These are phyloP conservation scores for Xestia rhomboidea DNA, from an alignment of 2,888 invertebrate species.

Conservation along the genomic window DNA sequence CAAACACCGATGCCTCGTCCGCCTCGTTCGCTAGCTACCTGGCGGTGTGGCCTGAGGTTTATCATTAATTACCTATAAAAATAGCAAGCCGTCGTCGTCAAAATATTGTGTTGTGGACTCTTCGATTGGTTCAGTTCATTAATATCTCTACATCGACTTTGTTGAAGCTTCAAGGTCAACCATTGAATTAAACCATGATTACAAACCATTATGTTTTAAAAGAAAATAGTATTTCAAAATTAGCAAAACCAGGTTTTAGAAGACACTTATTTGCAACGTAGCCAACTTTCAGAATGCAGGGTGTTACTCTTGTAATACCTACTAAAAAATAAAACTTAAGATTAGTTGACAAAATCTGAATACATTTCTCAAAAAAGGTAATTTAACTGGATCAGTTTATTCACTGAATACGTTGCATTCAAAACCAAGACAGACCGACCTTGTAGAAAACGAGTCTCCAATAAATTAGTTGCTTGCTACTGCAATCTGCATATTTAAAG, in stretches of 20 bases:
- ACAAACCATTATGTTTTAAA: not conserved
- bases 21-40: no score
- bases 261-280: not conserved
- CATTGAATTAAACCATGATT: not conserved
- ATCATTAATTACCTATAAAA: no score
- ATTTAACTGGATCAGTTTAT: not conserved
- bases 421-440: not conserved
- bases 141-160: not conserved
- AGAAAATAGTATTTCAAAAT: not conserved
- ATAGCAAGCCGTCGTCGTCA: no score
- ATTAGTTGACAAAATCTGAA: not conserved
- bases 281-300: not conserved
- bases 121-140: not conserved
- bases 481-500: not conserved
- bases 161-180: not conserved
- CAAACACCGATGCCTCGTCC: no score
- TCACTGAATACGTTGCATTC: not conserved
- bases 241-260: not conserved
- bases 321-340: not conserved
- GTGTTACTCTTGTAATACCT: not conserved
- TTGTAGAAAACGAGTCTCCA: not conserved
- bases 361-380: not conserved
- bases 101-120: not conserved
- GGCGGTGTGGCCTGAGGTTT: no score
- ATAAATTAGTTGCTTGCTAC: not conserved